These are phyloP conservation scores for Hyles vespertilio DNA, from an alignment of 1,140 invertebrate species.

Conservation along the genomic window DNA sequence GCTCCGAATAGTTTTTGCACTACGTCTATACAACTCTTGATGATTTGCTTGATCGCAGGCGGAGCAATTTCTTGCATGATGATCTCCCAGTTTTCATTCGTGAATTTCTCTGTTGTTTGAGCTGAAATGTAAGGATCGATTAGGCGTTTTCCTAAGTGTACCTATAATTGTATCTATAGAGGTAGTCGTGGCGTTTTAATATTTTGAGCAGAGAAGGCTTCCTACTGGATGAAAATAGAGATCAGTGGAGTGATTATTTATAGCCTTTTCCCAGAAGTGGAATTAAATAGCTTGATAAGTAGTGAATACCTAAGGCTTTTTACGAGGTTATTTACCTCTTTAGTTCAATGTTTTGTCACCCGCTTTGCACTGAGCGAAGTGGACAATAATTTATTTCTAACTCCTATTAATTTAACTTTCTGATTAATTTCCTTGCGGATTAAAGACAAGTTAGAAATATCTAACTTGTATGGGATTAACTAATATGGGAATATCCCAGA, in stretches of 20 bases:
- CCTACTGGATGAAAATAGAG: not conserved
- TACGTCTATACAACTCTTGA: constrained; percentile 49
- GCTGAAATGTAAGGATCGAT: constrained; percentile 45
- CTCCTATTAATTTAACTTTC: too few relatives aligned
- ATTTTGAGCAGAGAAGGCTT: not conserved
- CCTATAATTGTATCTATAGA: not conserved
- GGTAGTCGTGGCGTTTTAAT: not conserved
- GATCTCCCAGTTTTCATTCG: constrained; percentile 65
- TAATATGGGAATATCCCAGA: too few relatives aligned
- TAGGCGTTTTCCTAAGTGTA: constrained; percentile 7
- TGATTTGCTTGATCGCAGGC: constrained; percentile 58
- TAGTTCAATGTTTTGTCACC: too few relatives aligned
- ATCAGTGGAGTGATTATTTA: not conserved
- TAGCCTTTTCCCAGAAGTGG: not conserved
- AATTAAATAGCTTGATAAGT: not conserved
- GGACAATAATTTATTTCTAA: too few relatives aligned
- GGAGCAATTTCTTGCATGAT: constrained; percentile 71
- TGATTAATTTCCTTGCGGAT: too few relatives aligned
- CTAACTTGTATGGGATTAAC: too few relatives aligned
- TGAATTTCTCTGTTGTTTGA: constrained; percentile 60
- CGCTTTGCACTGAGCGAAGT: too few relatives aligned
- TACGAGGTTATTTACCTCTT: too few relatives aligned
- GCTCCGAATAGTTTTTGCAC: constrained; percentile 50
- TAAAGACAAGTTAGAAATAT: too few relatives aligned
- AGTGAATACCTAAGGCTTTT: too few relatives aligned